Evolutionary conservation across 1,140 invertebrate genomes (phyloP).

Genomic region (Drosophila quadrilineata): DNA sequence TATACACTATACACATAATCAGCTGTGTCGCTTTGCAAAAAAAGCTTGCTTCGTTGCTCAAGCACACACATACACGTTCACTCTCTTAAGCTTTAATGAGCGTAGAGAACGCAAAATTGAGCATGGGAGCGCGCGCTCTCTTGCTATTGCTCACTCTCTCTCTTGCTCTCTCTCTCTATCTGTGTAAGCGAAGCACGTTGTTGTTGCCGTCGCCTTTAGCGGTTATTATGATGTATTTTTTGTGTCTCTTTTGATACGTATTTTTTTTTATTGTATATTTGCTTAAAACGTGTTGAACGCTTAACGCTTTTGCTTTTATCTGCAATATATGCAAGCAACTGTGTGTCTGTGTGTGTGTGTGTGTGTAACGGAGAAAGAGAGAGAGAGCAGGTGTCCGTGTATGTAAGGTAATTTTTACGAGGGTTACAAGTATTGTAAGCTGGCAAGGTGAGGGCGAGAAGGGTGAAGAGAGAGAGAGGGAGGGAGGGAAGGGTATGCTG

Average conservation of each 20-base stretch:
- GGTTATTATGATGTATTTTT: constrained; percentile 54
- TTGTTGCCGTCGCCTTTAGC: constrained; percentile 30
- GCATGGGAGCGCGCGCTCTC: too few relatives aligned
- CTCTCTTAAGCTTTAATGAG: constrained; percentile 18
- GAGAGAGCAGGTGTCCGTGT: too few relatives aligned
- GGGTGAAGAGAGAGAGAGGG: too few relatives aligned
- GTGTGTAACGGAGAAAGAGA: too few relatives aligned
- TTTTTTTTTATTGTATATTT: constrained; percentile 47
- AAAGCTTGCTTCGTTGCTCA: constrained; percentile 15
- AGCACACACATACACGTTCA: too few relatives aligned
- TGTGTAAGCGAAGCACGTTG: constrained; percentile 48
- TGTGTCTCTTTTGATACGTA: constrained; percentile 21
- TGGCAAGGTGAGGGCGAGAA: too few relatives aligned
- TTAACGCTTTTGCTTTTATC: constrained; percentile 42
- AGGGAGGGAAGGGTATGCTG: too few relatives aligned
- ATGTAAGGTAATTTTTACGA: constrained; percentile 48
- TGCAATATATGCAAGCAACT: neutral
- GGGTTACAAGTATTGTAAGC: constrained; percentile 56
- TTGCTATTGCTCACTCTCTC: neutral
- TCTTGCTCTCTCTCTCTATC: constrained; percentile 13
- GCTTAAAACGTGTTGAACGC: constrained; percentile 61
- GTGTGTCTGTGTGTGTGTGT: constrained; percentile 31
- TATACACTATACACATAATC: too few relatives aligned
- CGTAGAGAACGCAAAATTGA: too few relatives aligned
- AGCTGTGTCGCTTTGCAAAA: constrained; percentile 12